These are phyloP conservation scores for Chloromyia formosa DNA, from an alignment of 2,888 invertebrate species.

Conservation along the genomic window DNA sequence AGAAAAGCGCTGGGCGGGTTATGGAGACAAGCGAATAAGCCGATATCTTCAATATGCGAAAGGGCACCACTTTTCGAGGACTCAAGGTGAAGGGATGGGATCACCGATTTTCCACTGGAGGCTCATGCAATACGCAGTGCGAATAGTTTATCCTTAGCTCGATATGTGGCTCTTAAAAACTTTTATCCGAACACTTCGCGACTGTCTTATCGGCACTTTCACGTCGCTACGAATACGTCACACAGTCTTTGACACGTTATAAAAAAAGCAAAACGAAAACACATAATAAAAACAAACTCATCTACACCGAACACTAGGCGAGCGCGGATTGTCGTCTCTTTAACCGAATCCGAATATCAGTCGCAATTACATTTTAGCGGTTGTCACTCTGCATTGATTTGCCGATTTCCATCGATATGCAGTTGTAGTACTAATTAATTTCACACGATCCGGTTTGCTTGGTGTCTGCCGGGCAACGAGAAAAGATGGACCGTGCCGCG, in stretches of 20 bases:
- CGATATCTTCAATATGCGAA: not conserved
- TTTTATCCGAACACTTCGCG: not conserved
- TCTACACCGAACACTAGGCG: constrained; percentile 5
- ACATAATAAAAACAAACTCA: constrained; percentile 20
- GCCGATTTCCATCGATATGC: too few species aligned
- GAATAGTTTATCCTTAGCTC: too few species aligned
- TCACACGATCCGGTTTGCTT: not conserved
- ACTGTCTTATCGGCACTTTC: constrained; percentile 21
- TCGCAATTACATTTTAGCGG: too few species aligned
- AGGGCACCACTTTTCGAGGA: not conserved
- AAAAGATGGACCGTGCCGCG: not conserved
- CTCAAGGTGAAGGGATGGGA: not conserved
- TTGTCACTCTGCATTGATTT: too few species aligned
- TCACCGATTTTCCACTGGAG: not conserved
- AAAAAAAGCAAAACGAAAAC: constrained; percentile 21
- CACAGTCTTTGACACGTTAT: constrained; percentile 26
- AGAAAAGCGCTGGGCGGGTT: not conserved
- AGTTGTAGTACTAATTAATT: not conserved
- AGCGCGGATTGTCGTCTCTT: not conserved
- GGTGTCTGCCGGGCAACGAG: constrained; percentile 4
- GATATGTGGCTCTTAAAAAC: too few species aligned
- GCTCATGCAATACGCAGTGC: too few species aligned
- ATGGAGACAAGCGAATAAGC: not conserved
- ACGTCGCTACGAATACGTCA: constrained; percentile 5
- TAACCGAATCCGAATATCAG: too few species aligned